Evolutionary conservation across 2,113 vertebrate genomes (phyloP).

Genomic region (Poeciliopsis turrubarensis): DNA sequence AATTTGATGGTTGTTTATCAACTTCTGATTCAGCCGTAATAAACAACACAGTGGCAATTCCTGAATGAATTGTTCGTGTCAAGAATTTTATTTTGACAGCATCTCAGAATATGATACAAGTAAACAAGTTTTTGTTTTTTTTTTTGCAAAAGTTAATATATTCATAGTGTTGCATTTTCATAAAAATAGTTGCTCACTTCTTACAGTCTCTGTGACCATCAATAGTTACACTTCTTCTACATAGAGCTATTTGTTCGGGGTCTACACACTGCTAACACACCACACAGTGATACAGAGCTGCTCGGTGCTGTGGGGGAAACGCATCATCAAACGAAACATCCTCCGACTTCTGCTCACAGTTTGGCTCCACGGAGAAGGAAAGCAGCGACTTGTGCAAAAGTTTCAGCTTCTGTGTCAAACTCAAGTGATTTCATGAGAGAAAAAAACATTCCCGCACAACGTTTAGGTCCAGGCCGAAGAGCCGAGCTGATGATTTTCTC

Average conservation of each 20-base stretch:
- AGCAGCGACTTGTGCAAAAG: constrained; percentile 86
- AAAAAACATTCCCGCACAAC: constrained; percentile 17
- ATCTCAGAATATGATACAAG: constrained; percentile 99
- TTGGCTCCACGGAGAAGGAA: constrained; percentile 80
- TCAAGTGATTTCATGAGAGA: constrained; percentile 35
- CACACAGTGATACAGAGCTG: constrained; percentile 96
- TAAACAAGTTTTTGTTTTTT: constrained; percentile 89
- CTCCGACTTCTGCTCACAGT: constrained; percentile 82
- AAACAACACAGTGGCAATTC: constrained; percentile 41
- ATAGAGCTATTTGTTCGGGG: constrained; percentile 95
- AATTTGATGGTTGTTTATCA: too few species aligned
- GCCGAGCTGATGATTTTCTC: constrained; percentile 16
- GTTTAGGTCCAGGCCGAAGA: not conserved
- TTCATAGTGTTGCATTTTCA: constrained; percentile 98
- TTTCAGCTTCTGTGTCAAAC: constrained; percentile 24
- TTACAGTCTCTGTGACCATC: constrained; percentile 97
- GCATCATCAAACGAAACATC: constrained; percentile 10
- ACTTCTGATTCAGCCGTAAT: not conserved
- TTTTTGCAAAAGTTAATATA: constrained; percentile 99
- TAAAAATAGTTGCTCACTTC: constrained; percentile 99
- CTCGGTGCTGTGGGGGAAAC: constrained; percentile 66
- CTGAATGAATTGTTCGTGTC: constrained; percentile 78
- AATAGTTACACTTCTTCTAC: constrained; percentile 93
- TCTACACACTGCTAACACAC: constrained; percentile 94
- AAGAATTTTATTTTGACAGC: constrained; percentile 97